phyloP scores from a whole-genome alignment of 1,140 invertebrate species.

The Brachionus paranguensis region DNA sequence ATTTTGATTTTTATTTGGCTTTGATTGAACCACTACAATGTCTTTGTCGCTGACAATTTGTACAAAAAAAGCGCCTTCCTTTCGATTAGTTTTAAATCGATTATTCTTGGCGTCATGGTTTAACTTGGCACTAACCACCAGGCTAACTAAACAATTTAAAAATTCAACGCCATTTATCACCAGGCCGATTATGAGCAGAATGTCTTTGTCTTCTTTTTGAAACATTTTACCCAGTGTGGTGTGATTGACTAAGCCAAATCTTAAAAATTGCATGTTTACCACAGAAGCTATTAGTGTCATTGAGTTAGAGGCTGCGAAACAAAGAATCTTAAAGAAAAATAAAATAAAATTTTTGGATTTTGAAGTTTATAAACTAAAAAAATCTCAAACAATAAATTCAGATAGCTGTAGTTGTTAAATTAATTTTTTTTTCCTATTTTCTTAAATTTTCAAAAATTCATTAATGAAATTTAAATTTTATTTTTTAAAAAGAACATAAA shows the following conservation, averaged over 20 bases:
- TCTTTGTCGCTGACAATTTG: constrained; percentile 50
- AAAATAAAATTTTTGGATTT: neutral
- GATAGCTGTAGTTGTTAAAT: too few relatives aligned
- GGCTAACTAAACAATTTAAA: constrained; percentile 52
- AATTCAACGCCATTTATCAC: constrained; percentile 49
- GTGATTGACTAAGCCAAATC: constrained; percentile 55
- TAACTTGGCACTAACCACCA: constrained; percentile 51
- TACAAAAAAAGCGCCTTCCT: constrained; percentile 55
- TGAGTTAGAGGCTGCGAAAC: constrained; percentile 54
- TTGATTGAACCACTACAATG: constrained; percentile 42
- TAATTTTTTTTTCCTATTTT: too few relatives aligned
- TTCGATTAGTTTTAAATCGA: constrained; percentile 47
- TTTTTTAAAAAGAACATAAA: too few relatives aligned
- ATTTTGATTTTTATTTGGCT: constrained; percentile 28
- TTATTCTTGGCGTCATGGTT: constrained; percentile 53
- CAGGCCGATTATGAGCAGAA: constrained; percentile 53
- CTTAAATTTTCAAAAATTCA: too few relatives aligned
- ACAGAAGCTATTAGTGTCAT: constrained; percentile 55
- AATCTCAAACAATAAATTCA: too few relatives aligned
- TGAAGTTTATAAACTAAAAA: too few relatives aligned
- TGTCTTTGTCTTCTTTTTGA: constrained; percentile 52
- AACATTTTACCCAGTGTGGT: constrained; percentile 55
- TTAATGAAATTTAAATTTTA: too few relatives aligned
- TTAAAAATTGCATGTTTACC: constrained; percentile 55
- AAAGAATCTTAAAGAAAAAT: constrained; percentile 52